A percentile compares a stretch with the other conserved stretches of the same genome.
Evolutionary conservation across 2,888 invertebrate genomes (phyloP).

Genomic region (Molorchus minor): DNA sequence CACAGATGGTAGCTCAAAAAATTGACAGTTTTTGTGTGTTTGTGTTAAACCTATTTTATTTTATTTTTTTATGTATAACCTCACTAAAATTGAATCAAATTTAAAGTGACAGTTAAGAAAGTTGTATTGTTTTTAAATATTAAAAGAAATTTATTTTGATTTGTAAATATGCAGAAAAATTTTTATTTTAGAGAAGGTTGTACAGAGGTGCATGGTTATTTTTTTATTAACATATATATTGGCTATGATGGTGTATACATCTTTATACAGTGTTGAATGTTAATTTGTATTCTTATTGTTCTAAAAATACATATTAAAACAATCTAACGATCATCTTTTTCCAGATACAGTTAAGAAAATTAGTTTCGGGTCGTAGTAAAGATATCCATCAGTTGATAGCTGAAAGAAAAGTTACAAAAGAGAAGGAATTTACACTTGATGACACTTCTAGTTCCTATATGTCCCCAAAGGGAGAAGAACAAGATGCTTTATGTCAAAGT

Average conservation of each 20-base stretch:
- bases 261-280: no score
- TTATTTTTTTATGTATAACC: conserved; percentile 6
- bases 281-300: no score
- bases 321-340: conserved; percentile 26
- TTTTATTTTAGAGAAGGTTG: no score
- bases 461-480: conserved; percentile 47
- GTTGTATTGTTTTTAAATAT: no score
- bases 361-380: conserved; percentile 54
- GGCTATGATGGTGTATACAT: no score
- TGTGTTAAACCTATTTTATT: conserved; percentile 5
- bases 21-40: background rate
- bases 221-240: no score
- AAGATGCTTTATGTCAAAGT: conserved; percentile 46
- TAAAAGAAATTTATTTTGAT: no score
- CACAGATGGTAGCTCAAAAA: background rate
- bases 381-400: conserved; percentile 54
- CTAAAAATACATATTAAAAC: no score
- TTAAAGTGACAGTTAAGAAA: no score
- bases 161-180: no score
- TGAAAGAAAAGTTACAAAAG: conserved; percentile 53
- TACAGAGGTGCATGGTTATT: no score
- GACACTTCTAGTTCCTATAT: conserved; percentile 43
- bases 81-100: no score
- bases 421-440: conserved; percentile 48
- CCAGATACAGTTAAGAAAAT: conserved; percentile 54